Evolutionary conservation across 1,140 invertebrate species (phyloP), one percentile per base, ranked within the genome.

Genomic region (Maconellicoccus hirsutus): DNA sequence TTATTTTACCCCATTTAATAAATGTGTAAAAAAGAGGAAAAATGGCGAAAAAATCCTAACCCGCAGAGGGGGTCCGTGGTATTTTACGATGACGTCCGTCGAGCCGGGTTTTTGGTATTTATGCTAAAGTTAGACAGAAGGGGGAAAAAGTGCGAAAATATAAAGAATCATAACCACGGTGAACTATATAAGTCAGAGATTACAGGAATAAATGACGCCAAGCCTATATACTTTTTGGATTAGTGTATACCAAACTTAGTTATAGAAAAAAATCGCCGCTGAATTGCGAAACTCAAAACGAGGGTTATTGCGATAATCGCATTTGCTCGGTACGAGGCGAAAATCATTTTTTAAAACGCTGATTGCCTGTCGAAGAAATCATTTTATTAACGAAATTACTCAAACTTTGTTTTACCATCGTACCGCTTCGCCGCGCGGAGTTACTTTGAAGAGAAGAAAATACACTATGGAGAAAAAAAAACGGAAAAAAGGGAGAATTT

Each of bases 161-260:
- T 52, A 52, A 52, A 52, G 42, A 52, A 52, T 52, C 42, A 52
- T 52, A 52, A 52, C n/a, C n/a, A n/a, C 42, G 42, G 29, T 16
- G 42, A 52, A 52, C 42, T 52, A 16, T 52, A 52, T 52, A 52
- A 52, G 42, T 52, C 42, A 19, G 42, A 52, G 42, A 52, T 52
- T 52, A 52, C 12, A 52, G 42, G n/a, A 52, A 52, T 52, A 52
- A 52, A 52, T 52, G 42, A 52, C 42, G 42, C 2, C 29, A 52
- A 52, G 42, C 42, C 42, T 52, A 52, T 52, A 52, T 19, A 52
- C 12, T 52, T 52, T 52, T 52, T 19, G 42, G 42, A 52, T 52
- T 52, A 52, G 42, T 52, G 42, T 6, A 52, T 52, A 52, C 42
- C 42, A 52, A 52, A 52, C 42, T 19, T 14, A 8, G 42, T 52